A percentile compares a stretch with the other conserved stretches of the same genome.
phyloP scores from a whole-genome alignment of 2,888 invertebrate species.

The Cetonia aurata region DNA sequence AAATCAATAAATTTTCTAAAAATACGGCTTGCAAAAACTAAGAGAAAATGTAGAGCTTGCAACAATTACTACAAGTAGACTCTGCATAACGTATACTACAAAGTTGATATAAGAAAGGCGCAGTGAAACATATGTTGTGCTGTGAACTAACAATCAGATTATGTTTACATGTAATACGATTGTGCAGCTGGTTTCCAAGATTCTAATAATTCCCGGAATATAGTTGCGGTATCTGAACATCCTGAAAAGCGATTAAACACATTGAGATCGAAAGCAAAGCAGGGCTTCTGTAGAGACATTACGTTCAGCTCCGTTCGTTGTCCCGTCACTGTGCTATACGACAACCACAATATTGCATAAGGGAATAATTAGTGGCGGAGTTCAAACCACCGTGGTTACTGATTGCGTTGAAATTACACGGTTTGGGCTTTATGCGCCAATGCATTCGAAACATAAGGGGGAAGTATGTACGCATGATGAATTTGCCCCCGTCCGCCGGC shows the following conservation, averaged over 20 bases:
- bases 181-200: too few species aligned
- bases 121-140: too few species aligned
- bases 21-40: too few species aligned
- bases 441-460: slow-evolving; percentile 47
- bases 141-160: too few species aligned
- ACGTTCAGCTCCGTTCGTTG: slow-evolving; percentile 6
- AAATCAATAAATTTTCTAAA: too few species aligned
- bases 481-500: slow-evolving; percentile 23
- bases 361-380: slow-evolving; percentile 49
- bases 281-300: slow-evolving; percentile 20
- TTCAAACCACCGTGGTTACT: slow-evolving; percentile 48
- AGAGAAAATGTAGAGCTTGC: too few species aligned
- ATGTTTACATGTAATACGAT: too few species aligned
- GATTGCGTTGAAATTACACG: slow-evolving; percentile 53
- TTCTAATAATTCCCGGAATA: too few species aligned
- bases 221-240: not conserved
- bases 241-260: slow-evolving; percentile 13
- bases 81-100: too few species aligned
- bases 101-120: too few species aligned
- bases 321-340: slow-evolving; percentile 14
- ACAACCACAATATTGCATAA: slow-evolving; percentile 42
- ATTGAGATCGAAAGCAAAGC: slow-evolving; percentile 17
- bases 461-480: slow-evolving; percentile 26
- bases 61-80: too few species aligned
- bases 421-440: slow-evolving; percentile 51